Conservation (phyloP, 2,888 invertebrate genomes). For the Strigamia crassipes region DNA sequence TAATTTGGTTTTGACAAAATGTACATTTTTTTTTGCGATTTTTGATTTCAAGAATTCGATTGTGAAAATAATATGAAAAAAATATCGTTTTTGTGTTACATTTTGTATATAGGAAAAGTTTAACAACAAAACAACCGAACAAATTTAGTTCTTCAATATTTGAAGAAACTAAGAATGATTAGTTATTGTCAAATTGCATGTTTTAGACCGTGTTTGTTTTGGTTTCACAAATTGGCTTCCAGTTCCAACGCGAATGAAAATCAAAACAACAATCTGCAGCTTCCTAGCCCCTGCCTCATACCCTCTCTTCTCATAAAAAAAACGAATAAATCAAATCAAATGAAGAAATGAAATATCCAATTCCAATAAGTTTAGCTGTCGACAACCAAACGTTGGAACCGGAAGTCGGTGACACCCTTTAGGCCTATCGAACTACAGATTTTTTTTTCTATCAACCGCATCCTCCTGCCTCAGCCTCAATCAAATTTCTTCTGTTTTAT, state of each 20-base stretch:
- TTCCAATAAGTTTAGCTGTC: slow-evolving; percentile 46
- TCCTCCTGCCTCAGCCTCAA: slow-evolving; percentile 17
- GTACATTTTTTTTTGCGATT: neutral
- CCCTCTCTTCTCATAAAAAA: neutral
- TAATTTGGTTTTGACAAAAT: neutral
- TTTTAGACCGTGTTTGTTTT: neutral
- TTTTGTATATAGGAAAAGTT: slow-evolving; percentile 19
- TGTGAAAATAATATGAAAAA: neutral
- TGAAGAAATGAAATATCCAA: slow-evolving; percentile 11
- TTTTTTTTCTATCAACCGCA: slow-evolving; percentile 36
- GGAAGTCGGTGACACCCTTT: slow-evolving; percentile 47
- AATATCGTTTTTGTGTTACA: slow-evolving; percentile 4
- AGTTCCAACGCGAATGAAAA: slow-evolving; percentile 32
- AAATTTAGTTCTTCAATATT: slow-evolving; percentile 18
- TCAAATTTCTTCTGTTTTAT: slow-evolving; percentile 41
- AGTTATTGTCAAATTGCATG: slow-evolving; percentile 19
- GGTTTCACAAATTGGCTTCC: slow-evolving; percentile 38
- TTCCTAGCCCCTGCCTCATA: neutral
- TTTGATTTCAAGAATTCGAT: neutral
- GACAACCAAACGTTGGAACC: slow-evolving; percentile 45
- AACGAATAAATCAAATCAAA: slow-evolving; percentile 15
- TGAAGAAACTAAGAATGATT: slow-evolving; percentile 2
- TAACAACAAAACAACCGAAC: neutral
- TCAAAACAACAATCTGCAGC: neutral
- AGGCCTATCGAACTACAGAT: slow-evolving; percentile 24